Evolutionary conservation across 2,888 invertebrate species (phyloP).

Genomic region (Hydrotaea cyrtoneurina): DNA sequence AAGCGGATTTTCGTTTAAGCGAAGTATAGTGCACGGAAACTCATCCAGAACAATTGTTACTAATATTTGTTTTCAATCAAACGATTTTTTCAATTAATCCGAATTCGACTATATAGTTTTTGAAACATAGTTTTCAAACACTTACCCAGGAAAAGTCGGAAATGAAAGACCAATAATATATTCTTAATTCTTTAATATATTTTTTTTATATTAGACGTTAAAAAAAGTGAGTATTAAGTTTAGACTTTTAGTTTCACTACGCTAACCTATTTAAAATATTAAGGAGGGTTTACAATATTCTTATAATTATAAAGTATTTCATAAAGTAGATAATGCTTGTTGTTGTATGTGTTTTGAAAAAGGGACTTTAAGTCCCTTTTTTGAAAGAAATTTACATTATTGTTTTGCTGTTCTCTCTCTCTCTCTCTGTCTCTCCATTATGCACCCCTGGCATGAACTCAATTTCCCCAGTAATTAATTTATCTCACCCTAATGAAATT

Average conservation of each 20-base stretch:
- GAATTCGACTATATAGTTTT: no score
- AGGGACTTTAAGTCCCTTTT: constrained; percentile 43
- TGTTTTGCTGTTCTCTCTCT: constrained; percentile 31
- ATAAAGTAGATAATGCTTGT: constrained; percentile 47
- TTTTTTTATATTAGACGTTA: constrained; percentile 22
- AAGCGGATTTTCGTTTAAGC: no score
- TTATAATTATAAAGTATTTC: constrained; percentile 51
- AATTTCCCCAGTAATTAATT: no score
- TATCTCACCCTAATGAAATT: no score
- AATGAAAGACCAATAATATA: background rate
- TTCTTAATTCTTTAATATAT: no score
- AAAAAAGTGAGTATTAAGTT: constrained; percentile 36
- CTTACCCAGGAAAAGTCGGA: no score
- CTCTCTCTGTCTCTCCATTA: background rate
- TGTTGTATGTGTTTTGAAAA: background rate
- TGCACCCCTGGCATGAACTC: no score
- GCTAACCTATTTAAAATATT: constrained; percentile 40
- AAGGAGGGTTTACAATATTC: constrained; percentile 51
- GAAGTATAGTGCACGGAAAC: no score
- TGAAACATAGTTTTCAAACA: no score
- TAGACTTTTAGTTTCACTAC: constrained; percentile 54
- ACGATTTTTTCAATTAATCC: no score
- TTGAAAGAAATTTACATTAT: constrained; percentile 35
- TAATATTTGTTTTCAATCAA: no score
- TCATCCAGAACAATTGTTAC: no score